These are phyloP conservation scores for Lepus americanus DNA, from an alignment of 2,113 vertebrate species.

Conservation along the genomic window DNA sequence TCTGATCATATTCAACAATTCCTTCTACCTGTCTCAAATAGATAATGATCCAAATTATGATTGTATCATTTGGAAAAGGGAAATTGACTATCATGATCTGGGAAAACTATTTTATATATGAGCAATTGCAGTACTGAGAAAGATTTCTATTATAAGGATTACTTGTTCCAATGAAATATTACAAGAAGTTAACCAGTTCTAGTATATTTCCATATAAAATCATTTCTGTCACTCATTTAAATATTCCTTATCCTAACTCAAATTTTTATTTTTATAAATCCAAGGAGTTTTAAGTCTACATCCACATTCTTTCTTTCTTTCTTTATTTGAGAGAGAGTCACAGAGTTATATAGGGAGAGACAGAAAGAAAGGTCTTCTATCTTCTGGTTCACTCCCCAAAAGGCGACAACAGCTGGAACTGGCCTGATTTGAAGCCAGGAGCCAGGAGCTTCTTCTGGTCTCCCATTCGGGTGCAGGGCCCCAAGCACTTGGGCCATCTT, in stretches of 20 bases:
- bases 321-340: too few relatives aligned
- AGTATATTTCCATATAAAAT: conserved; percentile 16
- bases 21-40: not conserved
- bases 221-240: not conserved
- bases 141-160: not conserved
- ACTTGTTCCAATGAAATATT: conserved; percentile 23
- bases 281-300: too few relatives aligned
- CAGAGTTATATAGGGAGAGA: too few relatives aligned
- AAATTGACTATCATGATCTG: conserved; percentile 18
- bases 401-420: too few relatives aligned
- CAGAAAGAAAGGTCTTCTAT: too few relatives aligned
- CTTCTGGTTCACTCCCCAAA: too few relatives aligned
- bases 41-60: conserved; percentile 39
- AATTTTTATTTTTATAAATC: not conserved
- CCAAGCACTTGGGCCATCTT: too few relatives aligned
- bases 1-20: conserved; percentile 19
- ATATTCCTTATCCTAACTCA: not conserved
- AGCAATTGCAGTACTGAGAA: not conserved
- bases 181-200: not conserved
- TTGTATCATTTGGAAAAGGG: conserved; percentile 19
- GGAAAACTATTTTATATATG: conserved; percentile 5
- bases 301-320: too few relatives aligned
- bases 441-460: too few relatives aligned
- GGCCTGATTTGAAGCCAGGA: too few relatives aligned
- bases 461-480: too few relatives aligned